These are phyloP conservation scores for Labia minor DNA, from an alignment of 2,888 invertebrate genomes.

Conservation along the genomic window DNA sequence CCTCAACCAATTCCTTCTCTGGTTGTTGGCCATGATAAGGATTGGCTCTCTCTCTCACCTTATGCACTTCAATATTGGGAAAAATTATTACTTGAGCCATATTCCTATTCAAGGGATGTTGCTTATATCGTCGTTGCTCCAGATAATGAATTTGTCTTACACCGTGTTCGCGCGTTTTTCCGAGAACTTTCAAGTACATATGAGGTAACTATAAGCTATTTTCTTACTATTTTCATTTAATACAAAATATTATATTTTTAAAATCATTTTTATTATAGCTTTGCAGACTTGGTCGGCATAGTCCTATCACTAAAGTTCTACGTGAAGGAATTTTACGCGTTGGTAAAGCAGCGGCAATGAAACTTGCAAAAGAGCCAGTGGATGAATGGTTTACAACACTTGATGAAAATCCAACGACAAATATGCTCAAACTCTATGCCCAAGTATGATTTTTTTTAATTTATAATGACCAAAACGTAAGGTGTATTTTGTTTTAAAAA, in stretches of 20 bases:
- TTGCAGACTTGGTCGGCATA: constrained; percentile 86
- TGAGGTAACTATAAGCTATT: constrained; percentile 44
- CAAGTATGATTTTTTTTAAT: too few species aligned
- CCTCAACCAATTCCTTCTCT: constrained; percentile 94
- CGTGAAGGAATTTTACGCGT: constrained; percentile 82
- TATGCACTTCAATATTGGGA: constrained; percentile 94
- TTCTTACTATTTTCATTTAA: not conserved
- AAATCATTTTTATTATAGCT: constrained; percentile 40
- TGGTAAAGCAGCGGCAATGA: constrained; percentile 52
- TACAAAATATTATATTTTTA: constrained; percentile 13
- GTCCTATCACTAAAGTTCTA: constrained; percentile 71
- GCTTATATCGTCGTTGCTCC: constrained; percentile 92
- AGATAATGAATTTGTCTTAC: constrained; percentile 73
- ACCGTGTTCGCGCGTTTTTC: constrained; percentile 75
- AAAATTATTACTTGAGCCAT: constrained; percentile 90
- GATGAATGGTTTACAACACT: constrained; percentile 85
- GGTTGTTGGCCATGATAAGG: constrained; percentile 88
- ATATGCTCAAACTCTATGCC: constrained; percentile 78
- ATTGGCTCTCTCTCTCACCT: constrained; percentile 90
- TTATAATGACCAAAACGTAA: not conserved
- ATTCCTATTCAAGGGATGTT: constrained; percentile 87
- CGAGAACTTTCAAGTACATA: constrained; percentile 86
- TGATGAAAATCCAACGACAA: constrained; percentile 68
- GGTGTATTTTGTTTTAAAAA: too few species aligned
- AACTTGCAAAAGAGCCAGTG: constrained; percentile 51